A percentile compares a stretch with the other conserved stretches of the same genome.
phyloP scores from a whole-genome alignment of 2,888 invertebrate genomes.

The Oxycera nigricornis region DNA sequence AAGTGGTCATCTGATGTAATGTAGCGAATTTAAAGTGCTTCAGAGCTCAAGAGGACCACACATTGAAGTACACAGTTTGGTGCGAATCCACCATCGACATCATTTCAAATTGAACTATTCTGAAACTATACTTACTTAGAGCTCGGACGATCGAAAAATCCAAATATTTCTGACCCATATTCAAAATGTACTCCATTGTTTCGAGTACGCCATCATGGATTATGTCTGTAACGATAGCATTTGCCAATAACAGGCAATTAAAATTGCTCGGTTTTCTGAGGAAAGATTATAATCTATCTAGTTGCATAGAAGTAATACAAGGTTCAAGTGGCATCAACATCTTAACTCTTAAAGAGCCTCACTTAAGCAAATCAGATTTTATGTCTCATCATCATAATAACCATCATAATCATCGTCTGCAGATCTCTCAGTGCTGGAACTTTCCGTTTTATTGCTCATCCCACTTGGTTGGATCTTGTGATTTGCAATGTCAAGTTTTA shows the following conservation, averaged over 20 bases:
- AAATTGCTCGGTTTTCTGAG: conserved; percentile 23
- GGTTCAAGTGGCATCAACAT: conserved; percentile 33
- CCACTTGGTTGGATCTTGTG: neutral
- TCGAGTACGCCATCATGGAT: neutral
- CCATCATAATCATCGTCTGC: conserved; percentile 18
- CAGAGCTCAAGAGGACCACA: conserved; percentile 32
- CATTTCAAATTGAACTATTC: neutral
- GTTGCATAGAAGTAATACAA: neutral
- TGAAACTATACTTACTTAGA: conserved; percentile 13
- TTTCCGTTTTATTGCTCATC: conserved; percentile 1
- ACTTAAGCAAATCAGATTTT: conserved; percentile 38
- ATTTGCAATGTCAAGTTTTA: conserved; percentile 32
- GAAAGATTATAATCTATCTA: neutral
- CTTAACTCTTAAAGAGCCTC: conserved; percentile 12
- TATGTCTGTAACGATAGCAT: neutral
- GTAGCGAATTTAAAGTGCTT: conserved; percentile 27
- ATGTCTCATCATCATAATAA: conserved; percentile 29
- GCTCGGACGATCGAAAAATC: neutral
- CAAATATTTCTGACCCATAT: conserved; percentile 28
- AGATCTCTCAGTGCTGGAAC: conserved; percentile 20
- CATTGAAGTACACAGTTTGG: neutral
- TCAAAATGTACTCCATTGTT: neutral
- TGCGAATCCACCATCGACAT: conserved; percentile 21
- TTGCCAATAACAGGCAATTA: conserved; percentile 6
- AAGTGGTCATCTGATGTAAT: conserved; percentile 38